Evolutionary conservation across 2,888 invertebrate species (phyloP), one percentile per base, ranked within the genome.

Genomic region (Portevinia maculata): DNA sequence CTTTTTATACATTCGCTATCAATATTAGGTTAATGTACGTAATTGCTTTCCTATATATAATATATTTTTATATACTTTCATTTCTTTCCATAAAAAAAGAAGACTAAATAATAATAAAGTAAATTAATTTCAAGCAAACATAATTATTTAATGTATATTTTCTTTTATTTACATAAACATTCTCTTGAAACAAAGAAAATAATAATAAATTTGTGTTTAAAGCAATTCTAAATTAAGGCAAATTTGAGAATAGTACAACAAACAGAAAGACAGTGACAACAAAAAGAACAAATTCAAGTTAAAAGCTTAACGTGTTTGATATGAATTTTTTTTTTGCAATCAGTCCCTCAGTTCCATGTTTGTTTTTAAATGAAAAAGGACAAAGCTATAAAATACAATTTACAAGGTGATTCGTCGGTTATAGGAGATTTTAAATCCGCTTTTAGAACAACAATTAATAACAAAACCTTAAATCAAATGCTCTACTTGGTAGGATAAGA

Each of bases 141-240:
- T 17, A 37, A 50, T 50, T 50, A 3, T 44, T 39, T 13, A 15
- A 39, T 13, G 39, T 13, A 15, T 69, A 30, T 73, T 1, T 57
- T 46, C 50, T 21, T 57, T 65, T 81, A 81, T 81, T 71, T 81
- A 81, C 81, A 81, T 81, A 81, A 76, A 65, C 70, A 76, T 70
- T 76, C 70, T 81, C 79, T 75, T 81, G 70, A 81, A 71, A 76
- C 52, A 76, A 76, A 81, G 76, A 81, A 81, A 81, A 81, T 70
- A 76, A 75, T 53, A 75, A 75, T 53, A 75, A 32, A 37, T 75
- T 65, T 44, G 5, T 52, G 44, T 65, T 11, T 30, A n/a, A 28
- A 24, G 50, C 4, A 37, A 64, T 70, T 65, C 39, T 48, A 74
- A 28, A 28, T 65, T 34, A 39, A 75, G 64, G 75, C 79, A 75